These are phyloP conservation scores for Oryzias celebensis DNA, from an alignment of 2,113 vertebrate genomes.

Conservation along the genomic window DNA sequence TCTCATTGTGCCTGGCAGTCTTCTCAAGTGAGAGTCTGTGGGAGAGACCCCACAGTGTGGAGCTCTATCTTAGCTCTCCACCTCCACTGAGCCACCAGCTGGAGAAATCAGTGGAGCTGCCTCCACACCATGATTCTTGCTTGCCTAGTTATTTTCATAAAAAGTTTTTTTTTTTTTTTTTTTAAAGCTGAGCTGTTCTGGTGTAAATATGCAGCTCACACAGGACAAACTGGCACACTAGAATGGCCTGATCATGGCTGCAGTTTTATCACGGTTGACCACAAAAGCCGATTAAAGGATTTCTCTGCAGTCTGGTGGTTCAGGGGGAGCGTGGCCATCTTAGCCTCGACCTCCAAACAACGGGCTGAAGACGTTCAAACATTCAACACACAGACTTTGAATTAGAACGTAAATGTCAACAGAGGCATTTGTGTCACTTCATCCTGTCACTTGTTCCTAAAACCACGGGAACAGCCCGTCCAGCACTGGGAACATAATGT, in stretches of 20 bases:
- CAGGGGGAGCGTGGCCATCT: conserved; percentile 53
- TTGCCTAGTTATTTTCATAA: conserved; percentile 50
- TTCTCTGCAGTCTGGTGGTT: conserved; percentile 52
- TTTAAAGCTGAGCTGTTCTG: conserved; percentile 52
- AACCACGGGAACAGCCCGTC: no score
- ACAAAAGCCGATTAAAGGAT: conserved; percentile 77
- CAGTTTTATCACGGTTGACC: conserved; percentile 73
- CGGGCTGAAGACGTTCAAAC: conserved; percentile 47
- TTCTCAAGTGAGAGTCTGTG: conserved; percentile 34
- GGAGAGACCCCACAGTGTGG: conserved; percentile 65
- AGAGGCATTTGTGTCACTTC: conserved; percentile 5
- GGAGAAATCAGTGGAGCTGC: conserved; percentile 42
- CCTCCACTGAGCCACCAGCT: conserved; percentile 66
- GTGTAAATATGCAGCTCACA: conserved; percentile 52
- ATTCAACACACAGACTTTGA: conserved; percentile 32
- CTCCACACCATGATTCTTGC: conserved; percentile 53
- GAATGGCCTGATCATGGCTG: conserved; percentile 63
- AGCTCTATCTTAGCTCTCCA: conserved; percentile 38
- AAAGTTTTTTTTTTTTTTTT: conserved; percentile 58
- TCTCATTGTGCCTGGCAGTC: conserved; percentile 26
- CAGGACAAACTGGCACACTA: conserved; percentile 49
- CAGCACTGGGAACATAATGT: no score
- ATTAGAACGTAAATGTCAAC: conserved; percentile 8
- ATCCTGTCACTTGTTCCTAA: no score
- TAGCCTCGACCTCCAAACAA: conserved; percentile 55